Percentiles rank a stretch among this genome's conserved stretches.
Conservation (phyloP, 2,888 invertebrate species). For the Chironomus tentans region DNA sequence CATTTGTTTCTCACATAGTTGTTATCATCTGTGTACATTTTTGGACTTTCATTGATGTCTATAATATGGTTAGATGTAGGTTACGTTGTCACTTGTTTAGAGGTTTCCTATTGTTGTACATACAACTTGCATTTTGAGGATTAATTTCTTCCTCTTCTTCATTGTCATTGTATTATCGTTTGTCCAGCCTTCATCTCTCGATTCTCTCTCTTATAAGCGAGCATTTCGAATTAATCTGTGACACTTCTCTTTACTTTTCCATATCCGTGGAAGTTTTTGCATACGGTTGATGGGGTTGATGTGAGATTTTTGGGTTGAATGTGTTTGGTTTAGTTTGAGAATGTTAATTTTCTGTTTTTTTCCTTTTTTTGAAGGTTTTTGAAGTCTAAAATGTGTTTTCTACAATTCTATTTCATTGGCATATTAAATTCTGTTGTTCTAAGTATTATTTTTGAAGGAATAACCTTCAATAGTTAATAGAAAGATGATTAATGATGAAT, state of each 20-base stretch:
- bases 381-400: too few relatives aligned
- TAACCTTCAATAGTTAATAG: too few relatives aligned
- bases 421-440: too few relatives aligned
- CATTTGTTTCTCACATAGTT: not conserved
- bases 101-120: slow-evolving; percentile 29
- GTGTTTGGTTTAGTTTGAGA: too few relatives aligned
- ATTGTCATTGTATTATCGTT: not conserved
- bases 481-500: too few relatives aligned
- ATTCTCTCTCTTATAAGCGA: not conserved
- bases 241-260: not conserved
- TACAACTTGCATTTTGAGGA: not conserved
- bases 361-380: too few relatives aligned
- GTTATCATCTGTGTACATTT: not conserved
- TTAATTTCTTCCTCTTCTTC: not conserved
- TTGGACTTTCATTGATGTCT: slow-evolving; percentile 3
- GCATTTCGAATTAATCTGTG: not conserved
- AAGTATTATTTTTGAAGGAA: too few relatives aligned
- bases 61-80: slow-evolving; percentile 25
- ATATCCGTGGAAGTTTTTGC: too few relatives aligned
- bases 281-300: too few relatives aligned
- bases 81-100: slow-evolving; percentile 31
- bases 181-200: not conserved
- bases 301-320: too few relatives aligned
- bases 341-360: too few relatives aligned
- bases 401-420: too few relatives aligned